phyloP scores from a whole-genome alignment of 2,797 vertebrate genomes.

The Hippocampus kuda region DNA sequence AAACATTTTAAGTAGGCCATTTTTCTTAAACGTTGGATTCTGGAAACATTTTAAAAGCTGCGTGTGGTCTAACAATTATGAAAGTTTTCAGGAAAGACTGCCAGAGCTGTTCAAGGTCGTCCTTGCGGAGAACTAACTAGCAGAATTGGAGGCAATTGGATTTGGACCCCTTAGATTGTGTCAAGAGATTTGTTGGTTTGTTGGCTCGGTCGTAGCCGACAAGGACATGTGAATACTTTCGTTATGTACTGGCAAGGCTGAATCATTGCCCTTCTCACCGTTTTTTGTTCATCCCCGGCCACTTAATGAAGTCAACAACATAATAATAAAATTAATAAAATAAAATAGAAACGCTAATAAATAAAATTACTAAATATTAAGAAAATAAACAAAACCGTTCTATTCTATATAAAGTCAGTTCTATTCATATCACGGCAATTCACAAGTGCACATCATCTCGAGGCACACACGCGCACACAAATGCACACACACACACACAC shows the following conservation, averaged over 20 bases:
- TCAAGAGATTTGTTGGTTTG: conserved; percentile 45
- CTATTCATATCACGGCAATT: no score
- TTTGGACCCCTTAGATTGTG: conserved; percentile 36
- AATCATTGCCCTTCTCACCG: background rate
- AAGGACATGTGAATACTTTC: conserved; percentile 31
- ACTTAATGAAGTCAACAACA: background rate
- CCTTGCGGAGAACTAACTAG: conserved; percentile 35
- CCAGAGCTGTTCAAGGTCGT: conserved; percentile 40
- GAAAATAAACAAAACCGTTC: no score
- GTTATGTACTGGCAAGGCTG: background rate
- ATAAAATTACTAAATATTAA: no score
- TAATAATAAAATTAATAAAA: no score
- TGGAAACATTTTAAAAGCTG: conserved; percentile 23
- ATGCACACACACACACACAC: no score
- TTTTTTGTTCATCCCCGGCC: background rate
- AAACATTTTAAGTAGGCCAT: conserved; percentile 20
- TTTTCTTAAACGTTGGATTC: conserved; percentile 11
- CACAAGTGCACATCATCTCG: no score
- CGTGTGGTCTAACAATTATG: conserved; percentile 24
- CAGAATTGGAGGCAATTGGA: conserved; percentile 28
- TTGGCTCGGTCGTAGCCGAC: conserved; percentile 37
- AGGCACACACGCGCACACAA: no score
- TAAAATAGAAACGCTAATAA: no score
- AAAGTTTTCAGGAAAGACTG: conserved; percentile 34
- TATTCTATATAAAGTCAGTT: no score